Evolutionary conservation across 2,797 vertebrate genomes (phyloP).

Genomic region (Myioborus melanocephalus): DNA sequence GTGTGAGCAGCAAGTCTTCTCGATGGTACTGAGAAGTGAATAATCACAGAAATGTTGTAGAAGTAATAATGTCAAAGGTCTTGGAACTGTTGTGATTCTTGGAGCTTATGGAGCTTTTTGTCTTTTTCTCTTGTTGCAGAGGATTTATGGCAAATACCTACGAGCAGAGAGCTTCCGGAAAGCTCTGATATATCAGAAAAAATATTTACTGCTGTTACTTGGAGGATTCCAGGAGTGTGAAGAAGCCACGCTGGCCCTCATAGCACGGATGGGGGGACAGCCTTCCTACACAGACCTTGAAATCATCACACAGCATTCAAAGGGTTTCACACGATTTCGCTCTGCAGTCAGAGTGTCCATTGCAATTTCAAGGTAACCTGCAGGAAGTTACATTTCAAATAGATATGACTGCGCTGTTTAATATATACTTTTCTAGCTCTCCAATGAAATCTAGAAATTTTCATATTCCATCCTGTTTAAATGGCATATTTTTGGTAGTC

Average conservation of each 20-base stretch:
- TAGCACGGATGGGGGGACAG: constrained; percentile 88
- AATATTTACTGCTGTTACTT: constrained; percentile 91
- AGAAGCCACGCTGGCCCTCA: constrained; percentile 89
- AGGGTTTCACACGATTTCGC: constrained; percentile 87
- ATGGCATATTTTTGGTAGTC: neutral
- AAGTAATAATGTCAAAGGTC: neutral
- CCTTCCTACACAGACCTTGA: constrained; percentile 79
- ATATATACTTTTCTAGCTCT: neutral
- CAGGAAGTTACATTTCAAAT: neutral
- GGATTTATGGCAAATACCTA: constrained; percentile 92
- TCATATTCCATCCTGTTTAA: neutral
- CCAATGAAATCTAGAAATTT: neutral
- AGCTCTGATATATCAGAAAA: constrained; percentile 97
- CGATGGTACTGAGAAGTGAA: neutral
- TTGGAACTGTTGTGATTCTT: neutral
- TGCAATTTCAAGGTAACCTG: constrained; percentile 88
- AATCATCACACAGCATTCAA: constrained; percentile 75
- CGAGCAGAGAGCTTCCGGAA: constrained; percentile 95
- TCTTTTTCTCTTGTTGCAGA: constrained; percentile 72
- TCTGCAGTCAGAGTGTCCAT: constrained; percentile 89
- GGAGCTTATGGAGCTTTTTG: neutral
- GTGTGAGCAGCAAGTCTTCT: neutral
- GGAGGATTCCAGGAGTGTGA: constrained; percentile 97
- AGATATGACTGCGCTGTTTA: neutral
- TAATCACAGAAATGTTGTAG: neutral